These are phyloP conservation scores for Melipona quadrifasciata DNA, from an alignment of 1,140 invertebrate genomes.

Conservation along the genomic window DNA sequence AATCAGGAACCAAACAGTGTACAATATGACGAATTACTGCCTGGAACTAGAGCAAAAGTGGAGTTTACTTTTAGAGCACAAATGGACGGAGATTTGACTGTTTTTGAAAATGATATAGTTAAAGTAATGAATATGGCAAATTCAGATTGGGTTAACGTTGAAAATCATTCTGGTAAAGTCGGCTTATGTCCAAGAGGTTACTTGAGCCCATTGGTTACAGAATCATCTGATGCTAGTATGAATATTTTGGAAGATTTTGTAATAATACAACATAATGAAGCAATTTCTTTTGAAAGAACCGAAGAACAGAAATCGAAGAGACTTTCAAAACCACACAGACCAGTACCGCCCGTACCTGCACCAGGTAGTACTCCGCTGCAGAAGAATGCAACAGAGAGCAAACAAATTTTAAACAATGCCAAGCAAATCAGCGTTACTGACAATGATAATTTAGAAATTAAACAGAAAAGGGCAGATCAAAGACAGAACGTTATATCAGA, in stretches of 20 bases:
- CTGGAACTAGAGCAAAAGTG: conserved; percentile 71
- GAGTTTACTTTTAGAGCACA: conserved; percentile 83
- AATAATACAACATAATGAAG: conserved; percentile 63
- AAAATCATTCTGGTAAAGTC: conserved; percentile 70
- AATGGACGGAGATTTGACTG: conserved; percentile 81
- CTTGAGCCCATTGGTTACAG: conserved; percentile 57
- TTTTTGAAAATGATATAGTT: conserved; percentile 83
- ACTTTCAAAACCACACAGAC: conserved; percentile 78
- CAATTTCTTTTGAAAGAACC: neutral
- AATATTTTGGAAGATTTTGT: conserved; percentile 73
- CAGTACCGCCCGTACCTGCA: conserved; percentile 78
- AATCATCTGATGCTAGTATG: neutral
- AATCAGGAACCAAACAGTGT: conserved; percentile 41
- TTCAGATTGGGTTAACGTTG: conserved; percentile 80
- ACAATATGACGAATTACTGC: conserved; percentile 62
- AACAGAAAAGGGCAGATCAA: conserved; percentile 77
- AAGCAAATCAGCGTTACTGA: neutral
- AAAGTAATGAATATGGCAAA: conserved; percentile 78
- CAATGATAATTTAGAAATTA: conserved; percentile 43
- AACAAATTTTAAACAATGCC: neutral
- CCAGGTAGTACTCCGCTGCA: conserved; percentile 73
- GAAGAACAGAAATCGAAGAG: conserved; percentile 66
- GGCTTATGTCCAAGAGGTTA: conserved; percentile 79
- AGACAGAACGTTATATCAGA: conserved; percentile 82
- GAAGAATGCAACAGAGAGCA: conserved; percentile 57